phyloP scores from a whole-genome alignment of 2,888 invertebrate species.

The Agriopis marginaria region DNA sequence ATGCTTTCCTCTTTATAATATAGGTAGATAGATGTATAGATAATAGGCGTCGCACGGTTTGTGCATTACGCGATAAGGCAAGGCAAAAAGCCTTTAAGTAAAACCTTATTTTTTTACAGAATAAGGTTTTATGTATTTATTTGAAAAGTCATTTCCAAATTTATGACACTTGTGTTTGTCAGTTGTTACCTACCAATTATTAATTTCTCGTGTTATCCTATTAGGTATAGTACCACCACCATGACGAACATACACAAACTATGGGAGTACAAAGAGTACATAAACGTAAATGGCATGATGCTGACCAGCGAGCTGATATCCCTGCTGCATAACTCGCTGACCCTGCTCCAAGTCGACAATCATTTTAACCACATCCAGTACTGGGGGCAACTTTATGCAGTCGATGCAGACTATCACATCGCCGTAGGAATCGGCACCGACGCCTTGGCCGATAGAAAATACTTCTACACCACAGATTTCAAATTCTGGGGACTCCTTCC shows the following conservation, averaged over 20 bases:
- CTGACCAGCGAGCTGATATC: slow-evolving; percentile 91
- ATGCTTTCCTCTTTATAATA: no score
- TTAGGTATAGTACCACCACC: no score
- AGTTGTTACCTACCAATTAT: not conserved
- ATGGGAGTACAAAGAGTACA: slow-evolving; percentile 78
- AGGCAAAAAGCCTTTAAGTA: no score
- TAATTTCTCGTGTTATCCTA: not conserved
- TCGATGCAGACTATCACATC: slow-evolving; percentile 92
- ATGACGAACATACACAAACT: slow-evolving; percentile 78
- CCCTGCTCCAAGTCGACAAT: slow-evolving; percentile 93
- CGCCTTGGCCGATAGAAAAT: slow-evolving; percentile 89
- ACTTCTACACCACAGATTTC: slow-evolving; percentile 92
- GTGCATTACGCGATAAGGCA: no score
- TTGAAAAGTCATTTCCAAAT: no score
- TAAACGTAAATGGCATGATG: slow-evolving; percentile 88
- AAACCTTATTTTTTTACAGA: no score
- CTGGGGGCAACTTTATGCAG: slow-evolving; percentile 94
- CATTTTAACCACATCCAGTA: slow-evolving; percentile 93
- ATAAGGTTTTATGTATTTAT: no score
- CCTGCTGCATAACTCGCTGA: slow-evolving; percentile 91
- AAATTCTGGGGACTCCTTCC: slow-evolving; percentile 88
- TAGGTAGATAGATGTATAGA: no score
- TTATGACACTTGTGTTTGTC: not conserved
- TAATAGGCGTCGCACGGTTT: no score
- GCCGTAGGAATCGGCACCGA: slow-evolving; percentile 93